Base-by-base conservation (phyloP, 1,140 invertebrate species). In the Eubasilissa regina region DNA sequence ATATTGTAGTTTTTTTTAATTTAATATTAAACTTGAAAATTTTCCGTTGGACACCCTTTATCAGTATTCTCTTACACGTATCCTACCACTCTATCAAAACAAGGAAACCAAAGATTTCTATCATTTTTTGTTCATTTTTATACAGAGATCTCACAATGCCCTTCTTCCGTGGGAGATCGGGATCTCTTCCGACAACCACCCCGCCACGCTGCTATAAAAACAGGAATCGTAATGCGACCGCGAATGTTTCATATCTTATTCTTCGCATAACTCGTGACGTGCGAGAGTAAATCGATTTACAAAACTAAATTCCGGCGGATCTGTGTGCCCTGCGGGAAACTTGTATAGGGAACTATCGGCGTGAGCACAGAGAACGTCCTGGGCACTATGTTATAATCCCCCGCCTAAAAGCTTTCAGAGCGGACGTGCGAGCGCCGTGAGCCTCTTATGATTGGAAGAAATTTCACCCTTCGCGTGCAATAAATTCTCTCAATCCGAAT, bases 401-500 rank as follows among this genome's bases (percentile, higher is more conserved):
- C 19, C n/a, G 53, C 73, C 21, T 8, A 56, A 72, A 78, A 72
- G 77, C 77, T 78, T 78, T 78, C 72, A 78, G 77, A 12, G 35
- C 66, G 21, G 77, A 58, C 51, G 73, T 44, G 56, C 19, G n/a
- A 35, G 15, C n/a, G 25, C 48, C 1, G 21, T 68, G 47, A 70
- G 62, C 35, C 43, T 21, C 66, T 45, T 78, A 78, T 70, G 77
- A 78, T 70, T 78, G 47, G 77, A 56, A 78, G 66, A 78, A 45
- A 72, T 78, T 78, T 78, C 64, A 15, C 76, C 45, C n/a, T 62
- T 78, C 77, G 43, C 53, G 53, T 19, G 51, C 55, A 44, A 78
- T 78, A 78, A 78, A 78, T 78, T 78, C 62, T 25, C 77, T 53
- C 45, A 25, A 77, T 77, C 62, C 47, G 48, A 70, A 78, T 35